phyloP scores from a whole-genome alignment of 2,797 vertebrate genomes.

The Pipistrellus pipistrellus region DNA sequence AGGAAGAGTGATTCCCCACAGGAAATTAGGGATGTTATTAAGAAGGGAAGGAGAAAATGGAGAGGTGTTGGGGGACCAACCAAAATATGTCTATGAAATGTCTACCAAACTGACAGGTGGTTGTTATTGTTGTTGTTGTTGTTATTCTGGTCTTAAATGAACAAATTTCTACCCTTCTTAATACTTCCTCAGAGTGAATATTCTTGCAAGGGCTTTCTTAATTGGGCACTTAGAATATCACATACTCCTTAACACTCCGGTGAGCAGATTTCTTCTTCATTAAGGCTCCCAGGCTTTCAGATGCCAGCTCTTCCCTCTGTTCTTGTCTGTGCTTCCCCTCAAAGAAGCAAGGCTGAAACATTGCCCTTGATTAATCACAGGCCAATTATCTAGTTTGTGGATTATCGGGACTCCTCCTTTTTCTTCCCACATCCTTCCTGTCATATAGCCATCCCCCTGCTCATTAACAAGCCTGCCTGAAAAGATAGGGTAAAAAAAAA shows the following conservation, averaged over 20 bases:
- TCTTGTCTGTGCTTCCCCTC: background rate
- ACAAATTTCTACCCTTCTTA: conserved; percentile 51
- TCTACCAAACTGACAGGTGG: background rate
- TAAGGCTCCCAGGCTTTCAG: background rate
- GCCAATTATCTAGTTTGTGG: conserved; percentile 69
- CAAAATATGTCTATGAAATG: background rate
- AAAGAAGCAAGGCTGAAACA: conserved; percentile 48
- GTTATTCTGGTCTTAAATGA: conserved; percentile 59
- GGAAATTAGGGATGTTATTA: background rate
- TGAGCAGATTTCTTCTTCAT: conserved; percentile 58
- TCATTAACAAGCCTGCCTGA: conserved; percentile 72
- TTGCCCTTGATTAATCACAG: conserved; percentile 67
- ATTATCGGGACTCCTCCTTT: conserved; percentile 62
- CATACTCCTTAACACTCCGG: conserved; percentile 37
- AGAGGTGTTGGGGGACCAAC: background rate
- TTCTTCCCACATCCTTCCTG: conserved; percentile 60
- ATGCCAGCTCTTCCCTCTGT: conserved; percentile 51
- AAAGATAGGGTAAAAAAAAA: background rate
- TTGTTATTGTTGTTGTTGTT: background rate
- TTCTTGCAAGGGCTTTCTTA: conserved; percentile 67
- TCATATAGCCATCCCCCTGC: conserved; percentile 14
- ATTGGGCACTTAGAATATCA: conserved; percentile 35
- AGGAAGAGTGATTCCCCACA: background rate
- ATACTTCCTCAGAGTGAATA: conserved; percentile 58
- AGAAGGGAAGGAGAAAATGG: background rate